Evolutionary conservation across 1,140 invertebrate genomes (phyloP).

Genomic region (Meteorus sp.): DNA sequence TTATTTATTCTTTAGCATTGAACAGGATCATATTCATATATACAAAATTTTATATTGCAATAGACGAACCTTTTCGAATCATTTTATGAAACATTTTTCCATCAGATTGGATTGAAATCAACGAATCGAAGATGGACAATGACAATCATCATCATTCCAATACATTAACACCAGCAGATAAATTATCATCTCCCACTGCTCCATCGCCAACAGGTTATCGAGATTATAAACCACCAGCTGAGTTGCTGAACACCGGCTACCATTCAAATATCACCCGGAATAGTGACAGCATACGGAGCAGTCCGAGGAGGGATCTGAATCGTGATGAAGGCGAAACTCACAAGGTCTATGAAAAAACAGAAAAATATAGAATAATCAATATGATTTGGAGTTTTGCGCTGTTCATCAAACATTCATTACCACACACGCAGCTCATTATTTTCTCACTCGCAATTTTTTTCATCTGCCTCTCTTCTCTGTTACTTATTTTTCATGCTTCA

Average conservation of each 20-base stretch:
- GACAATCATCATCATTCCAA: conserved; percentile 23
- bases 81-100: too few relatives aligned
- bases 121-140: conserved; percentile 73
- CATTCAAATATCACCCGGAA: conserved; percentile 34
- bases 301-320: conserved; percentile 35
- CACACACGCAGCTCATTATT: too few relatives aligned
- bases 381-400: too few relatives aligned
- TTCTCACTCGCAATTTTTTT: too few relatives aligned
- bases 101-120: too few relatives aligned
- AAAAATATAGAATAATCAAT: too few relatives aligned
- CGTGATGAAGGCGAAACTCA: conserved; percentile 64
- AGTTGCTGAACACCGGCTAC: conserved; percentile 59
- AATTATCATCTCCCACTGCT: background rate
- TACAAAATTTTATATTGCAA: too few relatives aligned
- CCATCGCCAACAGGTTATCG: conserved; percentile 78
- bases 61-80: too few relatives aligned
- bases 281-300: conserved; percentile 22
- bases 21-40: too few relatives aligned
- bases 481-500: too few relatives aligned
- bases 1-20: background rate
- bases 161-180: conserved; percentile 24
- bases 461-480: too few relatives aligned
- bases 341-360: conserved; percentile 58
- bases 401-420: too few relatives aligned
- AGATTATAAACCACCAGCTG: conserved; percentile 74